Conservation (phyloP, 2,113 vertebrate species). For the Holacanthus passer region DNA sequence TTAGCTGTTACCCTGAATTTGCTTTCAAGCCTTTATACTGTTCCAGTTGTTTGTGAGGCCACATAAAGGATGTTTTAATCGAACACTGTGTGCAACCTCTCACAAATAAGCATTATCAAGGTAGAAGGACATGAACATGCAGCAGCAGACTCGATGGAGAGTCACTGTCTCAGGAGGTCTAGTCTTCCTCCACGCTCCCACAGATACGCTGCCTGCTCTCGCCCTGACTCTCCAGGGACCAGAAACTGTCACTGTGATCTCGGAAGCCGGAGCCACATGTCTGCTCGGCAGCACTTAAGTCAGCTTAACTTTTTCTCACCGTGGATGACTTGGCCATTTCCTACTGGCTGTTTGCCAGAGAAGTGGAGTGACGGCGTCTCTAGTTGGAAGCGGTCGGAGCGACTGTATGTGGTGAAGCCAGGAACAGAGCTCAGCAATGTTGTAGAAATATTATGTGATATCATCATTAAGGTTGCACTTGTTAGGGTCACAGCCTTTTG, state of each 20-base stretch:
- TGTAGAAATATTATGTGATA: neutral
- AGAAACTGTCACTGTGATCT: slow-evolving; percentile 64
- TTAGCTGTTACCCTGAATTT: neutral
- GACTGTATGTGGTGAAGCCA: slow-evolving; percentile 1
- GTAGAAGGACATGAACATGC: neutral
- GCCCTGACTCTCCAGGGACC: slow-evolving; percentile 52
- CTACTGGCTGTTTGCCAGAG: slow-evolving; percentile 32
- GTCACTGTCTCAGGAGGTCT: slow-evolving; percentile 31
- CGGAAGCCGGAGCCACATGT: slow-evolving; percentile 46
- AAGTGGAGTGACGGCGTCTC: slow-evolving; percentile 5
- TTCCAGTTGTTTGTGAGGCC: no score
- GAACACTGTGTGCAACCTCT: no score
- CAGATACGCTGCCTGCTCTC: slow-evolving; percentile 30
- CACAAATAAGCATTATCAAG: neutral
- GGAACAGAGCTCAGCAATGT: neutral
- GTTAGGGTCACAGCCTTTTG: neutral
- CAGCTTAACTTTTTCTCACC: slow-evolving; percentile 56
- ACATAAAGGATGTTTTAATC: no score
- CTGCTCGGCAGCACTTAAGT: slow-evolving; percentile 52
- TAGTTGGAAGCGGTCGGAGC: slow-evolving; percentile 8
- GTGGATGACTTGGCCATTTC: slow-evolving; percentile 37
- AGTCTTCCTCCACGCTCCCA: slow-evolving; percentile 18
- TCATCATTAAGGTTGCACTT: slow-evolving; percentile 4
- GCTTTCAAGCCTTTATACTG: neutral
- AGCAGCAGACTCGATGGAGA: neutral